Evolutionary conservation across 2,113 vertebrate genomes (phyloP).

Genomic region (Bos taurus): ARS-UCD2.0 NC_037333.1:64091001-64091500

Average conservation of each 20-base stretch:
- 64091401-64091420: not conserved
- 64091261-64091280: not conserved
- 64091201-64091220: not conserved
- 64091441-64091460: not conserved
- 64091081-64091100: not conserved
- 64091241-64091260: not conserved
- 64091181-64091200: not conserved
- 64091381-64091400: not conserved
- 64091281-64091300: not conserved
- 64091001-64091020: not conserved
- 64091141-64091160: not conserved
- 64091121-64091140: not conserved
- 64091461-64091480: not conserved
- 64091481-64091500: not conserved
- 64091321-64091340: not conserved
- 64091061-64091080: not conserved
- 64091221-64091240: not conserved
- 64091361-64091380: not conserved
- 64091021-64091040: not conserved
- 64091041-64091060: accelerated
- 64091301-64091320: not conserved
- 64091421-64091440: not conserved
- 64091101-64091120: not conserved
- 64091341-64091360: not conserved
- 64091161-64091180: accelerated